Conservation (phyloP, 2,888 invertebrate genomes). For the Coronaproctus castanopsis region DNA sequence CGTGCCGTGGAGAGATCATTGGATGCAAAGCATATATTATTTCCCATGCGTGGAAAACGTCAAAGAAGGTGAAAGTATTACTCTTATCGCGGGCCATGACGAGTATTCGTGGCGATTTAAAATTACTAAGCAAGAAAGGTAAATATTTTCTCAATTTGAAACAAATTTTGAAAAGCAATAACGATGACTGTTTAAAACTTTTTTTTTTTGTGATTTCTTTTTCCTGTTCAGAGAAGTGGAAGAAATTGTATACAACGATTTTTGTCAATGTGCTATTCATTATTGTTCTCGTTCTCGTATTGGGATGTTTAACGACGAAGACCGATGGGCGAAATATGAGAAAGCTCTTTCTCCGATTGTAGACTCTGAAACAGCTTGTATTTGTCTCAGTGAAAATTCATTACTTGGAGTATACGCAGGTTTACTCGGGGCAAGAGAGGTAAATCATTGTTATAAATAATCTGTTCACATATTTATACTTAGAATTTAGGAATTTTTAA, state of each 20-base stretch:
- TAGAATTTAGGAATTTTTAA: too few species aligned
- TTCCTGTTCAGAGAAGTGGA: too few species aligned
- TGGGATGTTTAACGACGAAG: conserved; percentile 60
- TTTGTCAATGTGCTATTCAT: too few species aligned
- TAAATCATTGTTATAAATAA: too few species aligned
- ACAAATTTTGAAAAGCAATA: too few species aligned
- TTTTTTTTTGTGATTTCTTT: too few species aligned
- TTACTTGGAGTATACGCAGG: conserved; percentile 53
- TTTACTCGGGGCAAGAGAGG: conserved; percentile 47
- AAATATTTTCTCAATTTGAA: too few species aligned
- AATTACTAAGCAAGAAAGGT: conserved; percentile 25
- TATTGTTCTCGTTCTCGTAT: too few species aligned
- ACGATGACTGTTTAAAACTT: too few species aligned
- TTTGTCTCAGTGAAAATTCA: conserved; percentile 66
- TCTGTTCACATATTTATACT: too few species aligned
- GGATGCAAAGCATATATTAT: conserved; percentile 97
- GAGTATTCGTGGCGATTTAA: conserved; percentile 88
- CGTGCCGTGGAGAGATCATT: conserved; percentile 91
- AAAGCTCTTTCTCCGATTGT: conserved; percentile 39
- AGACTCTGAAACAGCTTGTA: conserved; percentile 36
- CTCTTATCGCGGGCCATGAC: conserved; percentile 61
- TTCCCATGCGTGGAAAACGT: conserved; percentile 42
- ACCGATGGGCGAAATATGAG: conserved; percentile 38
- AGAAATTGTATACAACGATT: too few species aligned
- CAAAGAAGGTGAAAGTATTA: conserved; percentile 34